Percentiles rank a stretch among this genome's conserved stretches.
Conservation (phyloP, 2,797 vertebrate species). For the Lacerta agilis region DNA sequence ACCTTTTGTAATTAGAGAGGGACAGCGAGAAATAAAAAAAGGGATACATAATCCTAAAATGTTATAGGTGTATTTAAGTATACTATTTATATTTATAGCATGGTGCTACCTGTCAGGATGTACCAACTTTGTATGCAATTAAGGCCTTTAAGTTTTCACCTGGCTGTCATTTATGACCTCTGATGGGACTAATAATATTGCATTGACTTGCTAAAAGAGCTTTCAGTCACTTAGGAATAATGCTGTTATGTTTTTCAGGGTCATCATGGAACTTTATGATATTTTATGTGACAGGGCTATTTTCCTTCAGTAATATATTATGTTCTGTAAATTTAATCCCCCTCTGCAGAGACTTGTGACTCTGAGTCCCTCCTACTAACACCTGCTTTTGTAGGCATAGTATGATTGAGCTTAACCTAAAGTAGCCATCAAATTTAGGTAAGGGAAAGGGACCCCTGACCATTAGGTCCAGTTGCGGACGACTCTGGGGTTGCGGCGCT, state of each 20-base stretch:
- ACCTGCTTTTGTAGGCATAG: neutral
- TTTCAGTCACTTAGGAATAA: neutral
- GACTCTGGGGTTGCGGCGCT: no score
- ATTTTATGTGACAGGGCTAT: slow-evolving; percentile 31
- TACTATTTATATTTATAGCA: neutral
- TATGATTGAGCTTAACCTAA: neutral
- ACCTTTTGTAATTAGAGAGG: neutral
- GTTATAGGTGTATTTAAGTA: neutral
- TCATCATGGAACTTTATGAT: neutral
- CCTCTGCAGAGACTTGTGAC: slow-evolving; percentile 1
- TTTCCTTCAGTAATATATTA: slow-evolving; percentile 18
- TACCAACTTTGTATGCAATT: neutral
- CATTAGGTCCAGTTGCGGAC: no score
- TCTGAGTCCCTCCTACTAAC: slow-evolving; percentile 10
- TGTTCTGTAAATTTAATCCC: neutral
- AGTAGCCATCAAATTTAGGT: neutral
- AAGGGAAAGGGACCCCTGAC: no score
- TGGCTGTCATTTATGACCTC: slow-evolving; percentile 7
- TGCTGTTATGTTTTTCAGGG: slow-evolving; percentile 17
- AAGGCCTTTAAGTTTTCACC: neutral
- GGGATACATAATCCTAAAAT: neutral
- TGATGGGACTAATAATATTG: slow-evolving; percentile 7
- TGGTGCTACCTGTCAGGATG: neutral
- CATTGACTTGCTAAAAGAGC: neutral
- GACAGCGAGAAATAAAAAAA: neutral